Percentiles rank a stretch among this genome's conserved stretches.
phyloP scores from a whole-genome alignment of 2,888 invertebrate species.

The Erpobdella octoculata region DNA sequence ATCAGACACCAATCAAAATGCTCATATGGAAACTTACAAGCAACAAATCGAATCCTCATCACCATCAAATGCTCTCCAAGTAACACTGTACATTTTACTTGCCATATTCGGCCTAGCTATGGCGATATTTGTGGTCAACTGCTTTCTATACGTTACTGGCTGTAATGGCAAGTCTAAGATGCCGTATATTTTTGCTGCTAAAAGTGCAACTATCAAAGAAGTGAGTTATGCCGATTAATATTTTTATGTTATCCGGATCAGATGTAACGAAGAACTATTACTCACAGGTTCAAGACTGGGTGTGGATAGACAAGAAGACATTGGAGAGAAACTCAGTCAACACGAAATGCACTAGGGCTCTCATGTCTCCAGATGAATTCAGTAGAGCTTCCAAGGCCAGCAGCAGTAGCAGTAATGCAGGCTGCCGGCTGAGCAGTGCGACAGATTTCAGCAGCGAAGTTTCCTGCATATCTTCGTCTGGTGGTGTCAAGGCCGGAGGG shows the following conservation, averaged over 20 bases:
- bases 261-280: slow-evolving; percentile 31
- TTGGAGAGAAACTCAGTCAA: slow-evolving; percentile 55
- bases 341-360: slow-evolving; percentile 48
- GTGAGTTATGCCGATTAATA: background rate
- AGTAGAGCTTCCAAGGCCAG: slow-evolving; percentile 45
- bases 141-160: slow-evolving; percentile 82
- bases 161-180: background rate
- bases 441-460: slow-evolving; percentile 52
- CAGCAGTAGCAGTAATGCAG: slow-evolving; percentile 47
- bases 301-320: slow-evolving; percentile 80
- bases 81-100: slow-evolving; percentile 87
- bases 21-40: background rate
- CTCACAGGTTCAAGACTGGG: slow-evolving; percentile 54
- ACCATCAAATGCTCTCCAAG: slow-evolving; percentile 69
- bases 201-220: slow-evolving; percentile 14
- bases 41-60: background rate
- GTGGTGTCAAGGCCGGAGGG: slow-evolving; percentile 38
- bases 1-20: background rate
- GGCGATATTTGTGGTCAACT: slow-evolving; percentile 78
- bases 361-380: slow-evolving; percentile 52
- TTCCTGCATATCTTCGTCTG: slow-evolving; percentile 30
- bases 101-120: slow-evolving; percentile 91
- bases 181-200: slow-evolving; percentile 16
- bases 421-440: slow-evolving; percentile 52
- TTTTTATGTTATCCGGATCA: background rate